Base-by-base conservation (phyloP, 1,140 invertebrate genomes). In the Lepidurus couesii region DNA sequence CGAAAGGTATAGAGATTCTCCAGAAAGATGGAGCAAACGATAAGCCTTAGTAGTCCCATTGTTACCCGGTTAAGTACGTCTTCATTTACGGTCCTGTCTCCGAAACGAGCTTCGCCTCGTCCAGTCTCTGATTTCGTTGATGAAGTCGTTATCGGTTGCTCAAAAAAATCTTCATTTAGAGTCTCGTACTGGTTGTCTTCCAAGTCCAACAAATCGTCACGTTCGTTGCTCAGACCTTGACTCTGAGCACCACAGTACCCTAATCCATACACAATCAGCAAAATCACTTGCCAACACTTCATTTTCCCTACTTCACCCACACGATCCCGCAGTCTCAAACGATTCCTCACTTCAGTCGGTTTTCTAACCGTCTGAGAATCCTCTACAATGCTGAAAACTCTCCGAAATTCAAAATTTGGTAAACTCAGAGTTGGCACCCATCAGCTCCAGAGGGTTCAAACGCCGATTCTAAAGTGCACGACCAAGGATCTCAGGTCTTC, bases 401-500 rank as follows among this genome's bases (percentile, higher is more conserved):
- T 73, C 16, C 53, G 4, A 73, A 24, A 24, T 24, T 73, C 16
- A 24, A 11, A 7, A 74, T 24, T 74, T 1, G 34, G 34, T 16
- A 74, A 0, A 74, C 1, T 24, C 73, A 1, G 76, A 44, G 44
- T 1, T 47, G 76, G 74, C 10, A 24, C 16, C 10, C 7, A 42
- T 65, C 44, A 42, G 77, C 13, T 21, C 24, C 34, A 26, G 78
- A 73, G 34, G 47, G 73, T 43, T 74, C 65, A 43, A 74, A 34
- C 44, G 42, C 73, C 9, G n/a, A 16, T 11, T 44, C 44, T 75
- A 75, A 74, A 45, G 44, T 75, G 47, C n/a, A 26, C n/a, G 34
- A 45, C 21, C n/a, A 7, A 43, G 74, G 42, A 45, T 74, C 78
- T 42, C 75, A 79, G 74, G 75, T 79, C 9, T 65, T 65, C 53